Conservation (phyloP, 1,140 invertebrate species). For the Agrypnia vestita region DNA sequence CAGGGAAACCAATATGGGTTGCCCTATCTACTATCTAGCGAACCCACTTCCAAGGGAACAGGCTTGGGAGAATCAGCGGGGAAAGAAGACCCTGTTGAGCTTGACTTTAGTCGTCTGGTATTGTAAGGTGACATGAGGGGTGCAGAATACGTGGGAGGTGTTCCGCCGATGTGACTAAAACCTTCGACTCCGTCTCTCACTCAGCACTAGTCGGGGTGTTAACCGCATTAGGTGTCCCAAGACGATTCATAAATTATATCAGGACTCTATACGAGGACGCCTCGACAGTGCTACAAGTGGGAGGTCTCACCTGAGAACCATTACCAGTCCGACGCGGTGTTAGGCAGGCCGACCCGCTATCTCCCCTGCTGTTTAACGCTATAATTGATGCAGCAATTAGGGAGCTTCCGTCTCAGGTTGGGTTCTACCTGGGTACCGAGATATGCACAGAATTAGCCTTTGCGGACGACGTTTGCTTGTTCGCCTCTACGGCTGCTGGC, state of each 20-base stretch:
- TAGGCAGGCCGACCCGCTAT: slow-evolving; percentile 72
- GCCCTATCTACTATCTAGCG: slow-evolving; percentile 58
- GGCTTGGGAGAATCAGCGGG: slow-evolving; percentile 82
- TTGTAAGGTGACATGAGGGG: no score
- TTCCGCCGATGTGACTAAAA: slow-evolving; percentile 63
- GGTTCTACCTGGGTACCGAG: no score
- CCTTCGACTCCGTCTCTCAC: slow-evolving; percentile 67
- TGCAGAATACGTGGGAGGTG: slow-evolving; percentile 84
- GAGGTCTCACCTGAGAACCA: slow-evolving; percentile 47
- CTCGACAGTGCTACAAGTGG: slow-evolving; percentile 58
- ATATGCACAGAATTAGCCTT: no score
- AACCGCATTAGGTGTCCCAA: slow-evolving; percentile 55
- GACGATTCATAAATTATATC: slow-evolving; percentile 59
- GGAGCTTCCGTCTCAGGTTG: no score
- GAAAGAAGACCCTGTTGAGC: slow-evolving; percentile 90
- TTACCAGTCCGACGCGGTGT: slow-evolving; percentile 66
- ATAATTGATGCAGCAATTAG: slow-evolving; percentile 66
- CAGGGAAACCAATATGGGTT: no score
- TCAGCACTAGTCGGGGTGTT: slow-evolving; percentile 61
- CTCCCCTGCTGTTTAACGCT: slow-evolving; percentile 71
- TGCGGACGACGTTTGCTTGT: no score
- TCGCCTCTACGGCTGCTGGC: slow-evolving; percentile 55
- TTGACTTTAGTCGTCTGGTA: slow-evolving; percentile 89
- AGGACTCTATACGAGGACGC: slow-evolving; percentile 57
- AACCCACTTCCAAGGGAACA: slow-evolving; percentile 74